Conservation (phyloP, 2,797 vertebrate genomes). For the Hippopotamyrus pictus region DNA sequence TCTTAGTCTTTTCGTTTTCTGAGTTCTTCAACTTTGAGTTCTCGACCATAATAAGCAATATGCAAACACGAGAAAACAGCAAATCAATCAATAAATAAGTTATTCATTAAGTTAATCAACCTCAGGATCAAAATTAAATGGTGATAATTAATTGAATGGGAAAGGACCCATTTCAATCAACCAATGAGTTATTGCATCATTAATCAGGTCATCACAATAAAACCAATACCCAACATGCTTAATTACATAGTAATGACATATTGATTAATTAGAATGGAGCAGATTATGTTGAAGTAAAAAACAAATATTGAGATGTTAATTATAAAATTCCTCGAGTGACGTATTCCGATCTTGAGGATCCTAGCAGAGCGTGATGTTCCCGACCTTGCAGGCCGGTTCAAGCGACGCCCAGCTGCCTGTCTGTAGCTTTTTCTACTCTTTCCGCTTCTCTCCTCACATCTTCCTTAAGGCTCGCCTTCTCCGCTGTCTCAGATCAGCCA, state of each 20-base stretch:
- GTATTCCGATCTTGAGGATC: neutral
- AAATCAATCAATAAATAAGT: neutral
- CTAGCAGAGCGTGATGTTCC: neutral
- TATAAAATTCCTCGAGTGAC: neutral
- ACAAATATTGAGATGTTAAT: neutral
- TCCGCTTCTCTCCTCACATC: neutral
- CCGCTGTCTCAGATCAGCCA: neutral
- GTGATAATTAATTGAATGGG: neutral
- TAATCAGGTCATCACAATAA: neutral
- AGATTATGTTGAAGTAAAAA: neutral
- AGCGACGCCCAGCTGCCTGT: neutral
- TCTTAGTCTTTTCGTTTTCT: neutral
- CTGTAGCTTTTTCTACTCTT: neutral
- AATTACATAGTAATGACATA: slow-evolving; percentile 5
- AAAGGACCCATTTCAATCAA: neutral
- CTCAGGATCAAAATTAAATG: neutral
- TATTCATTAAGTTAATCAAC: neutral
- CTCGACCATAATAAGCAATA: neutral
- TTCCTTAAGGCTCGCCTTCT: neutral
- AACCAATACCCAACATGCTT: neutral
- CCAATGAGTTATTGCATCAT: neutral
- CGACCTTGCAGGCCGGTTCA: neutral
- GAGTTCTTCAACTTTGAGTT: neutral
- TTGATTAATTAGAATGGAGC: neutral
- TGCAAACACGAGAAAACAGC: neutral